Conservation (phyloP, 2,888 invertebrate species). For the Mactromeris polynyma region DNA sequence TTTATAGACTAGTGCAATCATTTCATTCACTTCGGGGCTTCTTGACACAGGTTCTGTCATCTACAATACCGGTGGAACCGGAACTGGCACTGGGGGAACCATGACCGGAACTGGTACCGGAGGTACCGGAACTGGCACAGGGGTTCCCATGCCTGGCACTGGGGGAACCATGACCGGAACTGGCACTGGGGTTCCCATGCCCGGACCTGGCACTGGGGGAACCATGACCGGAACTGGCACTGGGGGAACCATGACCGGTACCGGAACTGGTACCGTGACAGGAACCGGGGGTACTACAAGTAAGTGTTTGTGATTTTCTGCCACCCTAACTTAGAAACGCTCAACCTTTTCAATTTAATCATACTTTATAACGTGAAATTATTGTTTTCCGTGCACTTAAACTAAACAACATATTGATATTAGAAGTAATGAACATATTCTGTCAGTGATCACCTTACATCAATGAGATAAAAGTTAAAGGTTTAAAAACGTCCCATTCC, state of each 20-base stretch:
- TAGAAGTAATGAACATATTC: no score
- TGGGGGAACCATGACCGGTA: conserved; percentile 13
- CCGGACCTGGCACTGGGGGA: neutral
- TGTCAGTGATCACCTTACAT: no score
- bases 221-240: conserved; percentile 28
- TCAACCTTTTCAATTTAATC: no score
- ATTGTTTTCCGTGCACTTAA: neutral
- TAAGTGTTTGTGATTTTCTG: neutral
- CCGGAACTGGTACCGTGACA: neutral
- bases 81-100: conserved; percentile 18
- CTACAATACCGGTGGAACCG: no score
- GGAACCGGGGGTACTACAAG: neutral
- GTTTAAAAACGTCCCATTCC: no score
- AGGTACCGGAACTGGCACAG: conserved; percentile 21
- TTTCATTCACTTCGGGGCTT: no score
- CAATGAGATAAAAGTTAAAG: no score
- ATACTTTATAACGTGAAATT: no score
- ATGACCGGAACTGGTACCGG: conserved; percentile 38
- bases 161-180: conserved; percentile 38
- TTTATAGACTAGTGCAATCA: no score
- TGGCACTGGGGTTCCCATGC: neutral
- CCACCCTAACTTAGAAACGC: no score
- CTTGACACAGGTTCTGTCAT: no score
- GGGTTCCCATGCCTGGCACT: conserved; percentile 25
- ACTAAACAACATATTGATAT: no score